phyloP scores from a whole-genome alignment of 2,888 invertebrate species.

The Drosophila borborema region DNA sequence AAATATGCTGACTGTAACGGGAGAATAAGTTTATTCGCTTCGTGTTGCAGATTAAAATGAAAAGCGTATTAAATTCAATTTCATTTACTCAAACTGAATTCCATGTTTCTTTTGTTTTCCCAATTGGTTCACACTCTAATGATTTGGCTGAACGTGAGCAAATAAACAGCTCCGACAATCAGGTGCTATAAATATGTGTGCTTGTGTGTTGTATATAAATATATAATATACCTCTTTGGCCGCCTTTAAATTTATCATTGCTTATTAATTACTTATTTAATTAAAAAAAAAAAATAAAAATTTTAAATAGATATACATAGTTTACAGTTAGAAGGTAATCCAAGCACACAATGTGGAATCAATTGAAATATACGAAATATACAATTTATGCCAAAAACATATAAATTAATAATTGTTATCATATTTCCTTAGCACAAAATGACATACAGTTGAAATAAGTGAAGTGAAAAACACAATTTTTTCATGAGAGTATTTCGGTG shows the following conservation, averaged over 20 bases:
- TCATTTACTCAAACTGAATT: constrained; percentile 17
- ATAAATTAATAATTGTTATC: neutral
- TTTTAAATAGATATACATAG: neutral
- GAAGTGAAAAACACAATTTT: neutral
- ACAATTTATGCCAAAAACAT: too few species aligned
- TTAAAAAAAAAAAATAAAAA: neutral
- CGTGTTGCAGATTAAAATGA: constrained; percentile 40
- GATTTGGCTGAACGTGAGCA: constrained; percentile 38
- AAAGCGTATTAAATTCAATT: constrained; percentile 58
- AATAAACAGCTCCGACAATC: constrained; percentile 52
- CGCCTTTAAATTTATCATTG: constrained; percentile 10
- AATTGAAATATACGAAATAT: neutral
- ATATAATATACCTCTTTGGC: constrained; percentile 3
- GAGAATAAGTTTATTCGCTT: constrained; percentile 16
- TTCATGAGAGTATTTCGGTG: too few species aligned
- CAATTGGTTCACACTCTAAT: constrained; percentile 21
- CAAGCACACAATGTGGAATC: neutral
- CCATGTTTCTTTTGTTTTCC: constrained; percentile 27
- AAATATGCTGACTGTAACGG: constrained; percentile 1
- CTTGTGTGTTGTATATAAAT: constrained; percentile 14
- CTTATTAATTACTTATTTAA: constrained; percentile 5
- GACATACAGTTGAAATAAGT: neutral
- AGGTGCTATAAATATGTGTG: constrained; percentile 4
- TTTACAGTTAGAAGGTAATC: neutral
- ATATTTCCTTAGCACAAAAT: neutral